Conservation (phyloP, 2,888 invertebrate species). For the Dioctria linearis region DNA sequence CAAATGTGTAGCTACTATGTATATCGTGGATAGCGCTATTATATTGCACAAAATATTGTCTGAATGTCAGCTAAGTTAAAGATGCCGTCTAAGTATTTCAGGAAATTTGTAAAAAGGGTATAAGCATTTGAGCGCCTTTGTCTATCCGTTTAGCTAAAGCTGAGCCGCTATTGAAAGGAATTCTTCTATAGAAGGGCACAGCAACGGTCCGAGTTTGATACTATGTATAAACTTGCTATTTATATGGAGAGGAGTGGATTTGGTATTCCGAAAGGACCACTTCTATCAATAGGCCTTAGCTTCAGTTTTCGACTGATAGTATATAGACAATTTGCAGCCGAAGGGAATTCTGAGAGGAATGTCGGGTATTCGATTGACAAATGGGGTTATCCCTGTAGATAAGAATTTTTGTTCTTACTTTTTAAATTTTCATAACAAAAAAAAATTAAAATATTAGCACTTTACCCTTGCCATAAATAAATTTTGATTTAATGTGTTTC, state of each 20-base stretch:
- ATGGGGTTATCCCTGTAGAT: neutral
- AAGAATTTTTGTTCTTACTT: too few species aligned
- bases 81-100: conserved; percentile 33
- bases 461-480: too few species aligned
- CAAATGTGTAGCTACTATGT: neutral
- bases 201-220: conserved; percentile 30
- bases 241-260: conserved; percentile 24
- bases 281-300: neutral
- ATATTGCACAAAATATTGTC: conserved; percentile 39
- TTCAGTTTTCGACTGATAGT: neutral
- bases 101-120: conserved; percentile 43
- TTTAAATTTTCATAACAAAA: too few species aligned
- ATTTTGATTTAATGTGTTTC: too few species aligned
- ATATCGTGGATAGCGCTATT: neutral
- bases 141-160: conserved; percentile 19
- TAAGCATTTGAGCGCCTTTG: conserved; percentile 37
- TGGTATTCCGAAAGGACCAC: conserved; percentile 13
- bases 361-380: neutral
- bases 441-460: too few species aligned
- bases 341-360: neutral
- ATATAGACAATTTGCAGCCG: neutral
- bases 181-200: conserved; percentile 11
- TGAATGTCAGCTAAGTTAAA: conserved; percentile 43
- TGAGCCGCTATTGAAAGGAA: conserved; percentile 6
- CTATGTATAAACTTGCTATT: conserved; percentile 15